Evolutionary conservation across 2,888 invertebrate genomes (phyloP).

Genomic region (Lepidocyrtoides sp.): DNA sequence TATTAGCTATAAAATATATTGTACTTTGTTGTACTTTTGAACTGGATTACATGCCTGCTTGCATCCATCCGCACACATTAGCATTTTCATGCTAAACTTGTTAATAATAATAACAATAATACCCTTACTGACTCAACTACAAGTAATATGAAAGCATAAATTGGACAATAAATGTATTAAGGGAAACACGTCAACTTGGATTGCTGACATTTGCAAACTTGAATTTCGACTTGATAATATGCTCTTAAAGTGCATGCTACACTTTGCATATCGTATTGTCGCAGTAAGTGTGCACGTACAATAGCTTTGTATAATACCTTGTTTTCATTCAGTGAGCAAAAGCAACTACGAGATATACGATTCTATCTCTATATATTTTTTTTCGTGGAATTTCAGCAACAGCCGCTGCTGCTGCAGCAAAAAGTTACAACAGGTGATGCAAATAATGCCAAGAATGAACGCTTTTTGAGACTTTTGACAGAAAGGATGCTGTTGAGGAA

Average conservation of each 20-base stretch:
- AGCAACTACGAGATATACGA: not conserved
- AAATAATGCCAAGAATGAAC: conserved; percentile 46
- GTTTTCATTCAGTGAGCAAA: conserved; percentile 15
- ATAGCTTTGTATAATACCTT: not conserved
- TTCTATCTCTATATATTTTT: not conserved
- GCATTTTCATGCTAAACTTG: conserved; percentile 39
- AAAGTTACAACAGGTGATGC: conserved; percentile 47
- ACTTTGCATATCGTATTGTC: too few relatives aligned
- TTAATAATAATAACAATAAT: conserved; percentile 38
- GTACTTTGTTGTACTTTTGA: conserved; percentile 52
- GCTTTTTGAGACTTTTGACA: conserved; percentile 58
- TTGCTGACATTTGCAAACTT: conserved; percentile 77
- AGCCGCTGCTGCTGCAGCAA: not conserved
- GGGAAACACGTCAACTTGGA: conserved; percentile 65
- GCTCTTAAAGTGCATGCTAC: not conserved
- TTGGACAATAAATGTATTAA: conserved; percentile 72
- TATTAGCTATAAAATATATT: not conserved
- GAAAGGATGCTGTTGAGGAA: conserved; percentile 60
- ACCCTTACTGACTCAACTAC: conserved; percentile 7
- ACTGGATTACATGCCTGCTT: conserved; percentile 69
- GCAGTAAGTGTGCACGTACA: not conserved
- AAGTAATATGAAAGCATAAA: conserved; percentile 60
- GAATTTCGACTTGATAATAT: conserved; percentile 67
- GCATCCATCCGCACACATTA: conserved; percentile 48
- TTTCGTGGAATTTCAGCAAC: conserved; percentile 31